These are phyloP conservation scores for Amazona vittata DNA, from an alignment of 2,113 vertebrate species.

Conservation along the genomic window DNA sequence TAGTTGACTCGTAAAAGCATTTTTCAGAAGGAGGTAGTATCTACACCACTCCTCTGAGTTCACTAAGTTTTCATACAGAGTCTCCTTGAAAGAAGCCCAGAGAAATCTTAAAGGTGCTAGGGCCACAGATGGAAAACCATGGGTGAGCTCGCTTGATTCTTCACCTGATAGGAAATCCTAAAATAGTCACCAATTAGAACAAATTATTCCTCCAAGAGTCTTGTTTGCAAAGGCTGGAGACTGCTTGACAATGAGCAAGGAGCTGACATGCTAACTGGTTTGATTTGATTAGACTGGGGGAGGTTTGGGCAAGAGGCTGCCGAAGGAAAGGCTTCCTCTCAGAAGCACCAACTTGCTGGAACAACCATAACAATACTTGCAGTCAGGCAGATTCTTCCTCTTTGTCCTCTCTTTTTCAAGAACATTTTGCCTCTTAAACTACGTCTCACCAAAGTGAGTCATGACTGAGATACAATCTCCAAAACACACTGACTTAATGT, in stretches of 20 bases:
- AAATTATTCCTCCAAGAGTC: slow-evolving; percentile 12
- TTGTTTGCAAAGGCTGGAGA: not conserved
- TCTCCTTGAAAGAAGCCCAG: not conserved
- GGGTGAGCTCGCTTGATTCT: not conserved
- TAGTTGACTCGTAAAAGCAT: not conserved
- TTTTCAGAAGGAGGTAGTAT: slow-evolving; percentile 14
- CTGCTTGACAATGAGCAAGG: not conserved
- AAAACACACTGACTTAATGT: not conserved
- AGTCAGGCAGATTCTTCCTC: not conserved
- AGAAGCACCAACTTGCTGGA: accelerated
- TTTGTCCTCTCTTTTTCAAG: not conserved
- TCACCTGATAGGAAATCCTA: not conserved
- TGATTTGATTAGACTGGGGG: not conserved
- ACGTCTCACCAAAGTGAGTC: not conserved
- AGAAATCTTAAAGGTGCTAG: not conserved
- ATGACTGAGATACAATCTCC: not conserved
- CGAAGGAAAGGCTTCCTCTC: not conserved
- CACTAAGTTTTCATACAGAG: not conserved
- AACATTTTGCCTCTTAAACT: slow-evolving; percentile 1
- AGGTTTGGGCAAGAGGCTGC: not conserved
- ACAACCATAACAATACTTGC: not conserved
- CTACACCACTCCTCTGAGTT: not conserved
- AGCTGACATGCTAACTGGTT: not conserved
- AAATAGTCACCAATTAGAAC: not conserved
- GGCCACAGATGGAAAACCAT: not conserved